Evolutionary conservation across 1,140 invertebrate species (phyloP), one percentile per base, ranked within the genome.

Genomic region (Meteorus sp.): DNA sequence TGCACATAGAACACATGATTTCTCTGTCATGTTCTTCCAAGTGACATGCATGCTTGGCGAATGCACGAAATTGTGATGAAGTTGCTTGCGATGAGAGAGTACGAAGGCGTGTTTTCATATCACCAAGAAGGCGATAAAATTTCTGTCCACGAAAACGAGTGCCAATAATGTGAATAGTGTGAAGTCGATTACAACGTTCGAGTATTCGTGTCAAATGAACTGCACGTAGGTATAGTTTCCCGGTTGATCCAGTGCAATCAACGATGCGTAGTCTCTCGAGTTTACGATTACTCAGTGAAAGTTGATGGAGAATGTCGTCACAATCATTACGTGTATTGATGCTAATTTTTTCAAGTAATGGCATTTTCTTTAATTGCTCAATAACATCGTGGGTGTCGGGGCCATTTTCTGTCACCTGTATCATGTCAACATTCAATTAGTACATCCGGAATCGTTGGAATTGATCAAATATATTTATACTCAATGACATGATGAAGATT

Each of bases 331-430:
- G 61, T n/a, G 45, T 33, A 0, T 53, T 51, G 17, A 72, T 67
- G 3, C 13, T 64, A 25, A 73, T 61, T 27, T 58, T 65, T 25
- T 51, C 64, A 1, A 75, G 51, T 13, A 61, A 19, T 6, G 69
- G 60, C 72, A 75, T 72, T 20, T 65, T 61, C 45, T 69, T 74
- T n/a, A 75, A 58, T 45, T 73, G 67, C n/a, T 57, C 43, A 11
- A 75, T 63, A 22, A 74, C 58, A 0, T 68, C 54, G 0, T 7
- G 7, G 2, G 70, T 73, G 7, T 41, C 55, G 7, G 59, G 56
- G 1, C 54, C 60, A 22, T 65, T 56, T 56, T 61, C 56, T 43
- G 53, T 50, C 27, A 74, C 61, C 71, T 73, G 22, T 25, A 35
- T 19, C 1, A 50, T n/a, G 17, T 41, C 25, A n/a, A n/a, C n/a